phyloP scores from a whole-genome alignment of 1,140 invertebrate species.

The Danaus plexippus region DNA sequence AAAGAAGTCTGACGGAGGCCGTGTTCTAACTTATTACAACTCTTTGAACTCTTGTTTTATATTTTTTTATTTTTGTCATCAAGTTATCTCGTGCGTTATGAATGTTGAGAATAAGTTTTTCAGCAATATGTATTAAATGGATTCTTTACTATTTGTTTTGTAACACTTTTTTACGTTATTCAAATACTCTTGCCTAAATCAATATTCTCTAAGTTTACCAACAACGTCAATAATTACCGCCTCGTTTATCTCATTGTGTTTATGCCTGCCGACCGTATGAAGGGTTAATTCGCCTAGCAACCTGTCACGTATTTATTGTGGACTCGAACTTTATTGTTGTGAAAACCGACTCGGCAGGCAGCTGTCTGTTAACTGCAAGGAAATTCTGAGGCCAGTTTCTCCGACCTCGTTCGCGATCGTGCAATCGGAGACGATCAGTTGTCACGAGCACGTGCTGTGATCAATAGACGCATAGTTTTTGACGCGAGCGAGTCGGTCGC shows the following conservation, averaged over 20 bases:
- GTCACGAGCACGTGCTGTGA: constrained; percentile 37
- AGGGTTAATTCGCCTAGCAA: constrained; percentile 2
- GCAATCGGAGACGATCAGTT: constrained; percentile 24
- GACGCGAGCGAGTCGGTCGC: constrained; percentile 1
- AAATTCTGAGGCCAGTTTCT: constrained; percentile 33
- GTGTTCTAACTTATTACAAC: constrained; percentile 25
- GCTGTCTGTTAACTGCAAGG: constrained; percentile 24
- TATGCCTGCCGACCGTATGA: too few relatives aligned
- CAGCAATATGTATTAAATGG: too few relatives aligned
- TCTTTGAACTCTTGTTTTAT: constrained; percentile 18
- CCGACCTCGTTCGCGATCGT: constrained; percentile 29
- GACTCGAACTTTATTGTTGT: constrained; percentile 31
- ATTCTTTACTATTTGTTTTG: too few relatives aligned
- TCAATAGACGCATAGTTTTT: constrained; percentile 40
- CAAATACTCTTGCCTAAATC: too few relatives aligned
- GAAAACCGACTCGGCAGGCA: constrained; percentile 19
- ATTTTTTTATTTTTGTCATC: constrained; percentile 10
- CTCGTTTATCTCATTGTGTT: too few relatives aligned
- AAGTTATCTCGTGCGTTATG: too few relatives aligned
- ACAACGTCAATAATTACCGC: too few relatives aligned
- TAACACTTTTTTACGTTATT: too few relatives aligned
- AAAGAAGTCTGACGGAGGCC: constrained; percentile 18
- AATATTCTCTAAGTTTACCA: too few relatives aligned
- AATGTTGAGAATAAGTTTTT: too few relatives aligned
- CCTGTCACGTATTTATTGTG: constrained; percentile 22